phyloP scores from a whole-genome alignment of 2,888 invertebrate genomes.

The Hyposoter didymator region DNA sequence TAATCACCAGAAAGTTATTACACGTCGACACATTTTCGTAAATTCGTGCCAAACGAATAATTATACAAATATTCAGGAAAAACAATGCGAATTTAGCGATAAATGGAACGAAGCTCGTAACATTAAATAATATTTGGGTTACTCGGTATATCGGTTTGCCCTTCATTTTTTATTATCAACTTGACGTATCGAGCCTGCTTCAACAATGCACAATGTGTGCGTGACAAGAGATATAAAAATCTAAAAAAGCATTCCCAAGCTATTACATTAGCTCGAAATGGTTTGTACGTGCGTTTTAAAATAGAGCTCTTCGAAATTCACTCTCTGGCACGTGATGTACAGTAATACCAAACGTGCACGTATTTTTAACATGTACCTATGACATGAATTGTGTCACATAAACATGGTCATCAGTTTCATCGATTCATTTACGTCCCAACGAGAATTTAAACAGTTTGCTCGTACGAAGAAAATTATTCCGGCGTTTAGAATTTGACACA shows the following conservation, averaged over 20 bases:
- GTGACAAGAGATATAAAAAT: slow-evolving; percentile 27
- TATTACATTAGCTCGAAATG: slow-evolving; percentile 24
- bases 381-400: background rate
- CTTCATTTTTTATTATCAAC: slow-evolving; percentile 22
- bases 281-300: slow-evolving; percentile 29
- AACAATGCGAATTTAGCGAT: background rate
- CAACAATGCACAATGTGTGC: slow-evolving; percentile 35
- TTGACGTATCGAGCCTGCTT: background rate
- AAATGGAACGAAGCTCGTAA: background rate
- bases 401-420: background rate
- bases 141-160: slow-evolving; percentile 33
- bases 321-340: slow-evolving; percentile 64
- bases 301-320: slow-evolving; percentile 62
- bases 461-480: too few relatives aligned
- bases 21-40: background rate
- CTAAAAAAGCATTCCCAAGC: slow-evolving; percentile 14
- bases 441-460: background rate
- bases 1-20: background rate
- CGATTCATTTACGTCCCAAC: background rate
- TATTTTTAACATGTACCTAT: background rate
- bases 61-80: slow-evolving; percentile 11
- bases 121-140: slow-evolving; percentile 35
- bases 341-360: slow-evolving; percentile 47
- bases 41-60: background rate
- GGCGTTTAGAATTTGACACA: too few relatives aligned